Evolutionary conservation across 2,888 invertebrate species (phyloP).

Genomic region (Platypus cylindrus): DNA sequence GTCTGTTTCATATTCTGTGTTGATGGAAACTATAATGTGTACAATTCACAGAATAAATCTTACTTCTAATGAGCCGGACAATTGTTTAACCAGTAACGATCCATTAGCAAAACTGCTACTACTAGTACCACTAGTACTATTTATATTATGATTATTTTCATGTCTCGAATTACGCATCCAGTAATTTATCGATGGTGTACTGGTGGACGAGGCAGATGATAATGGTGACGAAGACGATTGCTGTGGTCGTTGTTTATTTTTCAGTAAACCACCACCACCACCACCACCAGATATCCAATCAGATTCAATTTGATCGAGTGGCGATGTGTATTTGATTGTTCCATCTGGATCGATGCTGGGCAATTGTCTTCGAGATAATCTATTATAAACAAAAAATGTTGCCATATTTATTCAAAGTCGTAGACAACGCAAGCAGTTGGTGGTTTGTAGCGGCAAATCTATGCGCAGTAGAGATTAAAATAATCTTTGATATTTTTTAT

Average conservation of each 20-base stretch:
- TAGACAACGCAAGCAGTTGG: too few species aligned
- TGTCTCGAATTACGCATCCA: conserved; percentile 28
- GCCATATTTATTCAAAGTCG: too few species aligned
- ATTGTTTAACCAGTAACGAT: conserved; percentile 6
- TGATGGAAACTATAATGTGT: too few species aligned
- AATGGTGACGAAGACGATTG: conserved; percentile 18
- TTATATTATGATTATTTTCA: too few species aligned
- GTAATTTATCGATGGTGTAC: conserved; percentile 23
- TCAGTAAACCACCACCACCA: conserved; percentile 32
- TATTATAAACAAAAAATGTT: conserved; percentile 14
- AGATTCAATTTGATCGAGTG: conserved; percentile 50
- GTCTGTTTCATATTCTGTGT: too few species aligned
- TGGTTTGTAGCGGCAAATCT: too few species aligned
- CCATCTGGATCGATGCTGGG: conserved; percentile 61
- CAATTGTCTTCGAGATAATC: conserved; percentile 56
- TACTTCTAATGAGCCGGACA: conserved; percentile 7
- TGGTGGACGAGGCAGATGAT: conserved; percentile 19
- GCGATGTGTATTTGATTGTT: conserved; percentile 54
- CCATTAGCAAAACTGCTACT: conserved; percentile 9
- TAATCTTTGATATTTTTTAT: too few species aligned
- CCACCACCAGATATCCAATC: conserved; percentile 65
- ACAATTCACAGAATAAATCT: too few species aligned
- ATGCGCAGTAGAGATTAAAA: too few species aligned
- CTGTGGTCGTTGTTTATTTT: conserved; percentile 4
- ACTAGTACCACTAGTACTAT: too few species aligned